Conservation (phyloP, 1,140 invertebrate species). For the Reticulitermes speratus region DNA sequence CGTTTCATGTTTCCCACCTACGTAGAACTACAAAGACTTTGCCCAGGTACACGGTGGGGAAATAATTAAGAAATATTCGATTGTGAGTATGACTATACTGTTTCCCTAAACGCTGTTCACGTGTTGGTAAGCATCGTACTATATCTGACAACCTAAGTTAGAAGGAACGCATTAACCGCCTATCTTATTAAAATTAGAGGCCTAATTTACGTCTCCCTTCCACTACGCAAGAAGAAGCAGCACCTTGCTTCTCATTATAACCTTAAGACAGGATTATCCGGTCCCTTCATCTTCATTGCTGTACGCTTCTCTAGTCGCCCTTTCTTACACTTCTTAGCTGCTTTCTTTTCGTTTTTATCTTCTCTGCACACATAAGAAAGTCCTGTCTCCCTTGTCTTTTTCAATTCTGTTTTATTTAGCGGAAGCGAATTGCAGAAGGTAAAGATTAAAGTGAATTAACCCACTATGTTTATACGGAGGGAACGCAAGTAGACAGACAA, state of each 20-base stretch:
- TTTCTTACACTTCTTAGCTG: neutral
- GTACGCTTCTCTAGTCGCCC: neutral
- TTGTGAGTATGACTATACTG: neutral
- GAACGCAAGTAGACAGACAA: neutral
- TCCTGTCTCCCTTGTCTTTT: constrained; percentile 27
- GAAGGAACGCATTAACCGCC: constrained; percentile 14
- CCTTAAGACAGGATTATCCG: constrained; percentile 24
- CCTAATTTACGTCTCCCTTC: constrained; percentile 20
- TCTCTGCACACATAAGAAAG: neutral
- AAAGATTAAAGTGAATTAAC: constrained; percentile 34
- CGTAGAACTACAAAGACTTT: neutral
- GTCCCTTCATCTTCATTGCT: neutral
- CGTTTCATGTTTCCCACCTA: neutral
- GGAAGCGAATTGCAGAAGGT: constrained; percentile 32
- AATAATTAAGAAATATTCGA: neutral
- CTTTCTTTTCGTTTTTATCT: neutral
- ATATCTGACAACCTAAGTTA: neutral
- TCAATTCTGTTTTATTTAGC: constrained; percentile 34
- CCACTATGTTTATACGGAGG: neutral
- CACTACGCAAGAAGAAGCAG: neutral
- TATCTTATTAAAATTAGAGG: constrained; percentile 28
- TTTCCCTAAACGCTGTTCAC: neutral
- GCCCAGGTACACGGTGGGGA: neutral
- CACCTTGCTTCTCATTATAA: constrained; percentile 26
- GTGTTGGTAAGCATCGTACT: neutral